A percentile compares a stretch with the other conserved stretches of the same genome.
These are phyloP conservation scores for Agrilus planipennis DNA, from an alignment of 1,140 invertebrate species.

Conservation along the genomic window DNA sequence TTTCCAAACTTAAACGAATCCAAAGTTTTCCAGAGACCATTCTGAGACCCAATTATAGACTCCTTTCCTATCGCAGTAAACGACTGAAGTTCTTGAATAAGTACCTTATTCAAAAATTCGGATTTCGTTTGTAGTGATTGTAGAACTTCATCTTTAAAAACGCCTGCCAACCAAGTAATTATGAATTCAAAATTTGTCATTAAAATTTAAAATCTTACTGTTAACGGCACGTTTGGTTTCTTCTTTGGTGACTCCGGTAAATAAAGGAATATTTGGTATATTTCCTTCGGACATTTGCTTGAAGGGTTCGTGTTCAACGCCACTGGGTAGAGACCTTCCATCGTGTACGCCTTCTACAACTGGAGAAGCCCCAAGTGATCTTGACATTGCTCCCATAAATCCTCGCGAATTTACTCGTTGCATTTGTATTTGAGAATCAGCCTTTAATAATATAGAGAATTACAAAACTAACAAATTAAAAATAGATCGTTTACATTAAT, in stretches of 20 bases:
- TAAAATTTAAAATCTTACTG: constrained; percentile 28
- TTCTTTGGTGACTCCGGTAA: constrained; percentile 57
- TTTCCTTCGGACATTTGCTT: constrained; percentile 41
- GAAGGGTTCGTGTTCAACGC: constrained; percentile 44
- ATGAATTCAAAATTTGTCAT: background rate
- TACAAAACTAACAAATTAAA: no score
- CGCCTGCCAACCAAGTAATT: no score
- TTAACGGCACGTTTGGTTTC: constrained; percentile 51
- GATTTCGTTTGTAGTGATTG: constrained; percentile 36
- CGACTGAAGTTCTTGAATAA: constrained; percentile 34
- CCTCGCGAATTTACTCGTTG: constrained; percentile 33
- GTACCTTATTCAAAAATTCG: constrained; percentile 43
- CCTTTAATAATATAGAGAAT: constrained; percentile 12
- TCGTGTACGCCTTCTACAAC: constrained; percentile 53
- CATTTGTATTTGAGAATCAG: constrained; percentile 39
- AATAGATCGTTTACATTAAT: constrained; percentile 20
- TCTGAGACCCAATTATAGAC: background rate
- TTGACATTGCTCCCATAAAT: constrained; percentile 31
- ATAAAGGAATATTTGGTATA: constrained; percentile 46
- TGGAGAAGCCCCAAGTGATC: constrained; percentile 42
- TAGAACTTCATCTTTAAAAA: constrained; percentile 38
- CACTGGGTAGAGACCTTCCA: constrained; percentile 42
- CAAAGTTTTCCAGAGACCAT: constrained; percentile 9
- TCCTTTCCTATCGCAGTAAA: constrained; percentile 11
- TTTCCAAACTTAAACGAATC: constrained; percentile 24